phyloP scores from a whole-genome alignment of 2,113 vertebrate genomes.

The Sterna hirundo region DNA sequence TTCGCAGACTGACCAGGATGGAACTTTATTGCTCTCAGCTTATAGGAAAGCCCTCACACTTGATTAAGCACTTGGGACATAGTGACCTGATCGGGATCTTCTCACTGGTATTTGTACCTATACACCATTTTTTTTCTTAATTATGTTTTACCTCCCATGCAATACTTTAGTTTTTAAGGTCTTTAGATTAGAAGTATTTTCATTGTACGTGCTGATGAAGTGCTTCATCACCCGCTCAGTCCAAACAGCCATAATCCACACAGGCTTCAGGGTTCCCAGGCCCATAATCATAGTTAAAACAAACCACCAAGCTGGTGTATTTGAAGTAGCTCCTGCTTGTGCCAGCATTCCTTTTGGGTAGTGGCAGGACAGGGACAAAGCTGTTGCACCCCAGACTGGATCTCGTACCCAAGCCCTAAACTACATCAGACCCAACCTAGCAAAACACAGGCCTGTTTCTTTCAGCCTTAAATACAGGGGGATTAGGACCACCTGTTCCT shows the following conservation, averaged over 20 bases:
- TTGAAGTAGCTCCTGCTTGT: not conserved
- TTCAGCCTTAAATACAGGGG: not conserved
- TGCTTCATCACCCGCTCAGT: not conserved
- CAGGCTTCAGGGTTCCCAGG: not conserved
- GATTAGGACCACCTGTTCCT: not conserved
- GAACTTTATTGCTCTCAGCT: not conserved
- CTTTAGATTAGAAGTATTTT: not conserved
- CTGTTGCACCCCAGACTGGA: not conserved
- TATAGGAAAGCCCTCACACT: not conserved
- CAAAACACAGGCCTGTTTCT: rapidly evolving
- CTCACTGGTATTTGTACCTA: not conserved
- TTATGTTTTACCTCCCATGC: not conserved
- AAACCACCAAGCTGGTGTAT: not conserved
- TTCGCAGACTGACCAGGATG: not conserved
- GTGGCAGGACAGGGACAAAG: not conserved
- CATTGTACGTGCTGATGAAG: not conserved
- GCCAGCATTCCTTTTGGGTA: rapidly evolving
- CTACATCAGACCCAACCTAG: rapidly evolving
- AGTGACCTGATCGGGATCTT: not conserved
- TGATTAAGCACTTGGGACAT: not conserved
- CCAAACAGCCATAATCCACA: not conserved
- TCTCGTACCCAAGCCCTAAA: not conserved
- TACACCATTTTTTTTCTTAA: not conserved
- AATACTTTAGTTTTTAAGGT: not conserved
- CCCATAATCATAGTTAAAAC: not conserved